Base-by-base conservation (phyloP, 1,140 invertebrate species). In the Leguminivora glycinivorella region DNA sequence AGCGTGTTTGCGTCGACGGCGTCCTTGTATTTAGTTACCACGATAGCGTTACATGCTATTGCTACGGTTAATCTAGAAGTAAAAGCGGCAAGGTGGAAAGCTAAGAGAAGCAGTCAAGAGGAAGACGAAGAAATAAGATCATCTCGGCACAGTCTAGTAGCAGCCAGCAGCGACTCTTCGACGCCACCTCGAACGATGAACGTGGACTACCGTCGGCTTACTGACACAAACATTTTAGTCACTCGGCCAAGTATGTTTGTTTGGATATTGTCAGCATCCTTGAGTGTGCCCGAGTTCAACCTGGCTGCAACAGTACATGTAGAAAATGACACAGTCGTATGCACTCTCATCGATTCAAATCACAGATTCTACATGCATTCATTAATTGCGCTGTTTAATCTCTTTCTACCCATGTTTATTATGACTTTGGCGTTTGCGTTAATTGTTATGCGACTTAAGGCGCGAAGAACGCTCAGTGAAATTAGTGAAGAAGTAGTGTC, bases 201-300 rank as follows among this genome's bases (percentile, higher is more conserved):
- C 69, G 84, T 93, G 9, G 90, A 93, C 71, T 93, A 93, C 68
- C 73, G 87, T 68, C 73, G 87, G 40, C 78, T 90, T 38, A 75
- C 81, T 17, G 83, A 90, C 43, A 83, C 76, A 4, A 82, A 79
- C 73, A 78, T 93, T 31, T 85, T 89, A 12, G 88, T 93, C 5
- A 77, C 92, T 4, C 83, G 92, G 69, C 93, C 93, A 0, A 83
- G 82, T 26, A 77, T 92, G 56, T 92, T 93, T 70, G 84, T 93
- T 43, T 93, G 93, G 93, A 87, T 93, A 47, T 73, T 93, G 38
- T 88, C 92, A 66, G 79, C 89, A 9, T 94, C 93, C 2, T 72
- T 94, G 10, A 93, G 93, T 77, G 84, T 94, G 68, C 93, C 93
- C 10, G 89, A 93, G 70, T 93, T 92, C 79, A 80, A 82, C 25